Percentiles rank a stretch among this genome's conserved stretches.
These are phyloP conservation scores for Diaphora mendica DNA, from an alignment of 2,888 invertebrate genomes.

Conservation along the genomic window DNA sequence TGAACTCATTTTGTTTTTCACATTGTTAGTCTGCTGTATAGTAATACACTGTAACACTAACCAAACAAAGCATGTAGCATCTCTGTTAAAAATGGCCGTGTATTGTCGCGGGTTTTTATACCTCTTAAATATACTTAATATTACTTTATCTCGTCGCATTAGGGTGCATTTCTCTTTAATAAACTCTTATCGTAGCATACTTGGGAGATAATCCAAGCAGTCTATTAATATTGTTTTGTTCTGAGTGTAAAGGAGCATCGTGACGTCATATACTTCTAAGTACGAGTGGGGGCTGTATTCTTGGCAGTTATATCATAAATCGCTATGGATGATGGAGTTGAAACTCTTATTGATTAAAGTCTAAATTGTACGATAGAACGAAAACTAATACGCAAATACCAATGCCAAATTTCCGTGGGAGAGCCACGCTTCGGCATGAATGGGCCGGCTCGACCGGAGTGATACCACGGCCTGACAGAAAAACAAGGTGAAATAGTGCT, in stretches of 20 bases:
- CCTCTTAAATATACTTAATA: background rate
- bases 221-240: slow-evolving; percentile 43
- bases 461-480: too few species aligned
- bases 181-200: slow-evolving; percentile 17
- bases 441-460: too few species aligned
- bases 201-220: slow-evolving; percentile 28
- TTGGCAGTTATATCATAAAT: background rate
- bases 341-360: background rate
- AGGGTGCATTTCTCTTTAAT: slow-evolving; percentile 17
- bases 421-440: too few species aligned
- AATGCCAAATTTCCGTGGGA: too few species aligned
- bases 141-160: background rate
- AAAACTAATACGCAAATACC: background rate
- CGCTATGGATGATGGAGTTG: background rate
- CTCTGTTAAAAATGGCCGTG: slow-evolving; percentile 36
- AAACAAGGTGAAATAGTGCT: too few species aligned
- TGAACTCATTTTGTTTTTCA: too few species aligned
- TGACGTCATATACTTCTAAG: slow-evolving; percentile 24
- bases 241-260: slow-evolving; percentile 24
- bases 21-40: too few species aligned
- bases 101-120: slow-evolving; percentile 37
- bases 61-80: slow-evolving; percentile 23
- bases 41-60: slow-evolving; percentile 13
- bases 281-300: background rate
- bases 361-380: background rate